A percentile compares a stretch with the other conserved stretches of the same genome.
These are phyloP conservation scores for Sturnira hondurensis DNA, from an alignment of 2,113 vertebrate genomes.

Conservation along the genomic window DNA sequence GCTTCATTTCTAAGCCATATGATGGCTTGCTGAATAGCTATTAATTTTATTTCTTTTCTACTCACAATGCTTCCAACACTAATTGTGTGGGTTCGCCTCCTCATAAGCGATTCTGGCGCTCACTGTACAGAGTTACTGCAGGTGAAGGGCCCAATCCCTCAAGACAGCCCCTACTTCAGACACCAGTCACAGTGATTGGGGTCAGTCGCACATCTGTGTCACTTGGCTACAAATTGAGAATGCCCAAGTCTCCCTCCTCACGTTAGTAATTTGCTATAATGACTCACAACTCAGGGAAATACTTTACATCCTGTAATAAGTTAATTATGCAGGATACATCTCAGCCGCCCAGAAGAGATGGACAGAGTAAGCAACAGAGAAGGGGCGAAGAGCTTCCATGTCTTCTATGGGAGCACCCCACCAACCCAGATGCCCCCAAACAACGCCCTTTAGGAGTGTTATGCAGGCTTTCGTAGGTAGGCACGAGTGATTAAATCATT, in stretches of 20 bases:
- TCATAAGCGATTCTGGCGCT: background rate
- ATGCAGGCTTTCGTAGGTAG: background rate
- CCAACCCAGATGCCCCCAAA: background rate
- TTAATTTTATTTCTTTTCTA: background rate
- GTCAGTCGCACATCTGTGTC: background rate
- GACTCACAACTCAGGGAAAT: background rate
- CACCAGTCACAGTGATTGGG: background rate
- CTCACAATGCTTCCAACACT: background rate
- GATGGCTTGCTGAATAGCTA: background rate
- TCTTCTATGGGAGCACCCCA: too few species aligned
- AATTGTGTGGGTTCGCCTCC: background rate
- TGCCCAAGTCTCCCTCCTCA: background rate
- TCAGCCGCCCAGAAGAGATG: background rate
- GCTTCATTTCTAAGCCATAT: background rate
- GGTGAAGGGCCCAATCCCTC: background rate
- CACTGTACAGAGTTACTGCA: background rate
- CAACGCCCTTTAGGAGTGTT: background rate
- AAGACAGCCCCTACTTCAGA: background rate
- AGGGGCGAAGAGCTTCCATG: background rate
- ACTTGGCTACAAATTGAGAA: background rate
- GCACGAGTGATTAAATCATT: background rate
- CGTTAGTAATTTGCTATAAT: background rate
- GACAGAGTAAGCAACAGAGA: background rate
- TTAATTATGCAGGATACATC: background rate
- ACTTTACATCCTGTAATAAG: background rate